phyloP scores from a whole-genome alignment of 2,888 invertebrate species.

The Melitaea athalia region DNA sequence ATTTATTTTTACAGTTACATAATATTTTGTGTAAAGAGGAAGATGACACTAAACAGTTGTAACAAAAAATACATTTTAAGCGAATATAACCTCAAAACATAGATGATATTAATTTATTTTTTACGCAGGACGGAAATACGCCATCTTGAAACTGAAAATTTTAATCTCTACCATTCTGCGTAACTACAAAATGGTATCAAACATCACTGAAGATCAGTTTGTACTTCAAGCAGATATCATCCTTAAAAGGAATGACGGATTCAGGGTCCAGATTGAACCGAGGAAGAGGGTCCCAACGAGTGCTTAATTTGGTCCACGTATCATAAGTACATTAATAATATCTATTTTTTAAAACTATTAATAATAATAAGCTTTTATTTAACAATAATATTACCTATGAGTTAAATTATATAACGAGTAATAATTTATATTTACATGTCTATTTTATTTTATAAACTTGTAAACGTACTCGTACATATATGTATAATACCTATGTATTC shows the following conservation, averaged over 20 bases:
- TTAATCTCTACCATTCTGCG: conserved; percentile 87
- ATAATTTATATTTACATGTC: no score
- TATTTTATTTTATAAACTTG: no score
- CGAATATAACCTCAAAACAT: no score
- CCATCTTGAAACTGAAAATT: conserved; percentile 89
- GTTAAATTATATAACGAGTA: no score
- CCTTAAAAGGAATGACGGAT: conserved; percentile 88
- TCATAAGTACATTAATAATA: not conserved
- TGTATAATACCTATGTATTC: no score
- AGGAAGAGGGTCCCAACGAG: conserved; percentile 68
- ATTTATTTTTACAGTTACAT: no score
- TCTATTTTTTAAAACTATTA: not conserved
- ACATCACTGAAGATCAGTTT: conserved; percentile 85
- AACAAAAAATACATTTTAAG: no score
- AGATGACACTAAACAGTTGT: no score
- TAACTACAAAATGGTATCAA: conserved; percentile 85
- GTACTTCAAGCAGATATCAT: conserved; percentile 88
- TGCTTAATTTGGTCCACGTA: conserved; percentile 23
- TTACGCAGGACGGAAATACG: conserved; percentile 87
- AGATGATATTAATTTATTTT: not conserved
- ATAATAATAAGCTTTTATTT: no score
- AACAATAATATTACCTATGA: no score
- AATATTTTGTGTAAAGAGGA: no score
- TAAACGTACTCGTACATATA: no score
- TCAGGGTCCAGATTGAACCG: conserved; percentile 85